Evolutionary conservation across 2,888 invertebrate genomes (phyloP), one percentile per base, ranked within the genome.

Genomic region (Frankliniella fusca): DNA sequence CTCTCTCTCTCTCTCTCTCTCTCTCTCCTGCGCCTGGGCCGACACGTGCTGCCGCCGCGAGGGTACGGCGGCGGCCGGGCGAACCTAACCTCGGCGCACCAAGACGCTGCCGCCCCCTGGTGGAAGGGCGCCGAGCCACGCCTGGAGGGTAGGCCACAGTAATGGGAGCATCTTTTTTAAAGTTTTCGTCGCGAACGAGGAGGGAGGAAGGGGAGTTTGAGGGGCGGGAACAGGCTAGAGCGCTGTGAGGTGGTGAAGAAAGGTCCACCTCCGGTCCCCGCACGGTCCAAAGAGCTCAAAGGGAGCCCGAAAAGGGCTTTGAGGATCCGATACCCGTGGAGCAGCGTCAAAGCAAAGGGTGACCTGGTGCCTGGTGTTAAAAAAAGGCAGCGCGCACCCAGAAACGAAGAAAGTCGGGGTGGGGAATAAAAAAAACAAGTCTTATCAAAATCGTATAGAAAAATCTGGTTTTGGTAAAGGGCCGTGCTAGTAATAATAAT

Each of bases 61-160:
- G 70, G 8, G 70, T 11, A 27, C 27, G 10, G 70, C 70, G 70
- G 70, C 27, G 11, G 70, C 11, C 23, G 11, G 23, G 70, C 23
- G 70, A 76, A 76, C 23, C 70, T 23, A 0, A 9, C 27, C 70
- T 76, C 23, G 10, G 70, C 70, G 11, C 70, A 12, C 70, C 70
- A 15, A 27, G 70, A 27, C 70, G 27, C 23, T 76, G 70, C 23
- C 27, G 70, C 70, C 70, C 27, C 70, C 70, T 76, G 70, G 70
- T 27, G 70, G 27, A 7, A 12, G 27, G 23, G 23, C 12, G 70
- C 70, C 11, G 70, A 27, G 70, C 70, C 1, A 27, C 70, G 70
- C 70, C 70, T 27, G 70, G 70, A 9, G 70, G 70, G 70, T 76
- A 76, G 70, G 70, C 70, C 10, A 23, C 70, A 54, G 70, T 27